Conservation (phyloP, 2,888 invertebrate genomes). For the Toxonevra muliebris region DNA sequence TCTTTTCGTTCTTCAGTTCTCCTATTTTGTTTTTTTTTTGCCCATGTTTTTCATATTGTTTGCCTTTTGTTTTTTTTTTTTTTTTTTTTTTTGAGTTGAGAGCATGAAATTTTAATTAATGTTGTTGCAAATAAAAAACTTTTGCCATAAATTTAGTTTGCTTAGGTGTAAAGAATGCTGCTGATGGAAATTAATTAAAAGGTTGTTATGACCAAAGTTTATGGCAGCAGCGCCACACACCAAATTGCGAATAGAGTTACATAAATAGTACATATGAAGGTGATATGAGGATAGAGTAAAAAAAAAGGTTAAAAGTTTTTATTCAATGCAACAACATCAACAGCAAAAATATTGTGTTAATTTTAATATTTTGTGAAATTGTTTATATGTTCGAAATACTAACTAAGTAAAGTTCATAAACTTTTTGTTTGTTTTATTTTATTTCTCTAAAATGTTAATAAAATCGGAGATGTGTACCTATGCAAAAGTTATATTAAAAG, state of each 20-base stretch:
- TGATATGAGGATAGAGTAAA: background rate
- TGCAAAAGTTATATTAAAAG: too few relatives aligned
- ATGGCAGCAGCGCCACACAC: conserved; percentile 15
- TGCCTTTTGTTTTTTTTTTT: background rate
- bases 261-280: background rate
- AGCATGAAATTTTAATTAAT: conserved; percentile 42
- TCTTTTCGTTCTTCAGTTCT: too few relatives aligned
- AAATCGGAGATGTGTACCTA: too few relatives aligned
- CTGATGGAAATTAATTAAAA: conserved; percentile 39
- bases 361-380: conserved; percentile 8
- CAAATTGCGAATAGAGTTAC: conserved; percentile 5
- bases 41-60: background rate
- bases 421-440: too few relatives aligned
- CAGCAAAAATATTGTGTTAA: conserved; percentile 29
- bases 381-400: background rate
- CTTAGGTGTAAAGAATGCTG: conserved; percentile 36
- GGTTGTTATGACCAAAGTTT: conserved; percentile 29
- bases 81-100: background rate
- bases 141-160: conserved; percentile 40
- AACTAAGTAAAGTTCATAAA: too few relatives aligned
- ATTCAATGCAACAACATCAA: conserved; percentile 24
- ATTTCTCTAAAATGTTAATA: too few relatives aligned
- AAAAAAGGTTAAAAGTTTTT: conserved; percentile 15
- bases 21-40: too few relatives aligned
- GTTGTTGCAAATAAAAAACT: conserved; percentile 37